Evolutionary conservation across 2,888 invertebrate genomes (phyloP), one percentile per base, ranked within the genome.

Genomic region (Tricholauxania praeusta): DNA sequence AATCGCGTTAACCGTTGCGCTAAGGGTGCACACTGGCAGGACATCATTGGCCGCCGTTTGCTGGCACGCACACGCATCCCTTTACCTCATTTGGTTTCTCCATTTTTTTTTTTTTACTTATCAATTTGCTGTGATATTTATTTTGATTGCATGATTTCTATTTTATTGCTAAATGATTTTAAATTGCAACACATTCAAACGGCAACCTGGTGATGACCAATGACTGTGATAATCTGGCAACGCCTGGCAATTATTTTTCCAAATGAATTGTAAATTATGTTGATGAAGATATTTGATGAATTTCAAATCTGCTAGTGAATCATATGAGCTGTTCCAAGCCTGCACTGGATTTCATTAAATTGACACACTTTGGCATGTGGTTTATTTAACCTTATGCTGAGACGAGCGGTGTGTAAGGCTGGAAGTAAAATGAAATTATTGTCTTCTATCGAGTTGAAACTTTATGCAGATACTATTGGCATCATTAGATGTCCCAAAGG

Each of bases 181-280:
- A 69, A 69, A 69, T 19, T 32, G 60, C 32, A 39, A 14, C 39
- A 39, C n/a, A 49, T 53, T 63, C 63, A 47, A 59, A 17, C 14
- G 15, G 28, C 28, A 28, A 22, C n/a, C 15, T 51, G 32, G 52
- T 48, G 53, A 52, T 63, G 62, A 66, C 66, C 60, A 66, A 64
- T 3, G 47, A 28, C 63, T 72, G 70, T 62, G 64, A 70, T 69
- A 64, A 70, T 71, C 71, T 67, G 74, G 70, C 74, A 74, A 74
- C 74, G 74, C 74, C 74, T 74, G 62, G 57, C 72, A 70, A 74
- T 74, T 72, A 72, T 67, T 72, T 72, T 74, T 74, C 72, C 70
- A 67, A 67, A 74, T 74, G 72, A 74, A 70, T 74, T 72, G 72
- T 72, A 74, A 72, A 71, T 71, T 65, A 66, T 53, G 0, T 39